phyloP scores from a whole-genome alignment of 2,888 invertebrate species.

The Globia sparganii region DNA sequence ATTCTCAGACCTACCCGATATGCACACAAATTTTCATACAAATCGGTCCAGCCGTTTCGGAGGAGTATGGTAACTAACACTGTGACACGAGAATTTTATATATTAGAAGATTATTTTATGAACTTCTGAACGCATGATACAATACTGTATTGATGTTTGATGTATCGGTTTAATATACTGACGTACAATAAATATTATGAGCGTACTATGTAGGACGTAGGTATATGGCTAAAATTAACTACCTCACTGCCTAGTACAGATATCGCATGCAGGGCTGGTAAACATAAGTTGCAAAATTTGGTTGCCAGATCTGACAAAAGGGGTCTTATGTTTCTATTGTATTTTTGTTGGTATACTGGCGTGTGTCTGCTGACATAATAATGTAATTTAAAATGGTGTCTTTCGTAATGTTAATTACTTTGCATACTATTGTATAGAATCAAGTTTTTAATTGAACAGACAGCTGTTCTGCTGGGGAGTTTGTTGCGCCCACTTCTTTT shows the following conservation, averaged over 20 bases:
- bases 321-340: not conserved
- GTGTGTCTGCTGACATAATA: not conserved
- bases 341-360: not conserved
- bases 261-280: not conserved
- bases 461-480: not conserved
- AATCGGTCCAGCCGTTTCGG: no score
- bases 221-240: not conserved
- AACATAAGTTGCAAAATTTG: not conserved
- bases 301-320: not conserved
- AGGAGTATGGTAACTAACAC: no score
- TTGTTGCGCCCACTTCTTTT: not conserved
- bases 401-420: not conserved
- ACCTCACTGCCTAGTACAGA: not conserved
- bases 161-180: not conserved
- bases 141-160: not conserved
- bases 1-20: no score
- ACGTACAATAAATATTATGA: not conserved
- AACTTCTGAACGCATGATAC: constrained; percentile 3
- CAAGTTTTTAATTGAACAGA: not conserved
- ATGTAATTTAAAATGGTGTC: not conserved
- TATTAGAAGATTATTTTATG: no score
- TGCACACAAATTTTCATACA: no score
- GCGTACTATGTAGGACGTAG: not conserved
- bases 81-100: no score
- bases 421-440: not conserved